Evolutionary conservation across 2,888 invertebrate species (phyloP), one percentile per base, ranked within the genome.

Genomic region (Zygaena filipendulae): DNA sequence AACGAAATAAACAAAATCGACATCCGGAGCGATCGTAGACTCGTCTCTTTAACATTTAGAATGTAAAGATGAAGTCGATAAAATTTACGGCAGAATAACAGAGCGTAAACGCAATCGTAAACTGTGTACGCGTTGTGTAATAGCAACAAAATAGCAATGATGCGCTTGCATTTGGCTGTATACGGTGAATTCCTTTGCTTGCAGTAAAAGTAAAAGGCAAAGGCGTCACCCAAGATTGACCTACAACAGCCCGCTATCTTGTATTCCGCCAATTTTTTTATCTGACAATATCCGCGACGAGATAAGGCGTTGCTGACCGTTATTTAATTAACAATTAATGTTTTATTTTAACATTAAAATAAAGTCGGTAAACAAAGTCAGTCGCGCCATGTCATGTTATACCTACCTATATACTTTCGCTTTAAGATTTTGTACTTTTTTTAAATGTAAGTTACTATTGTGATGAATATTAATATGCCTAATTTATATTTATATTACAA

Each of bases 321-420:
- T 23, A 6, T n/a, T 20, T 9, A 21, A 13, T 26, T 5, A 18
- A 21, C 23, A 32, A 18, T 20, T 9, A 20, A 3, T 4, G 20
- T n/a, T n/a, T n/a, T n/a, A n/a, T n/a, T n/a, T n/a, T n/a, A 16
- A 6, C 16, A 16, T 7, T 16, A 26, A 33, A 25, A 33, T 33
- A 26, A 24, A 30, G 16, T 16, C 16, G 7, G 4, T 16, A 16
- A 43, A 36, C 46, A 70, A 71, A 77, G 75, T 72, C 71, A 75
- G 67, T 64, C 68, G 71, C 67, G 72, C 77, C 79, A 77, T 77
- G 60, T 70, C 66, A 64, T 63, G 49, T 53, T n/a, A n/a, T n/a
- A n/a, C n/a, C n/a, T n/a, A n/a, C n/a, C n/a, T n/a, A n/a, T n/a
- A n/a, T n/a, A n/a, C n/a, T 42, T n/a, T 59, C 49, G 55, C 43